Conservation (phyloP, 1,140 invertebrate genomes). For the Musca domestica region DNA sequence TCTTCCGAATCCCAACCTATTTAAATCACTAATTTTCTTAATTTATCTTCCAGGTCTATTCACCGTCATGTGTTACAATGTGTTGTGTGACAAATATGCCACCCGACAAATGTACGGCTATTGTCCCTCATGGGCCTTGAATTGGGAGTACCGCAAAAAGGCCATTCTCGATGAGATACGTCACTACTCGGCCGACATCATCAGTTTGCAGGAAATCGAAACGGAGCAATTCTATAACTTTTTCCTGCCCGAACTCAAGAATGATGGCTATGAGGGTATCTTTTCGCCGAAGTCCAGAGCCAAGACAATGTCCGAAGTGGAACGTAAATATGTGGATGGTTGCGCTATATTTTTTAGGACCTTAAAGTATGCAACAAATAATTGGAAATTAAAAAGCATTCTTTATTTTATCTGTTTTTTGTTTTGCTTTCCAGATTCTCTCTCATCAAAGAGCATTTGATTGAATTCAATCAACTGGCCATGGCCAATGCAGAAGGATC, state of each 20-base stretch:
- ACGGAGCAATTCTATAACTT: conserved; percentile 98
- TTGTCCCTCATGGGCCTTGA: conserved; percentile 94
- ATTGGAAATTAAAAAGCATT: conserved; percentile 9
- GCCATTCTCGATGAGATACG: conserved; percentile 95
- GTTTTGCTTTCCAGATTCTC: conserved; percentile 71
- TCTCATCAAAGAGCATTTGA: conserved; percentile 91
- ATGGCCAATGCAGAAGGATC: conserved; percentile 98
- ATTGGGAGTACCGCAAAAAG: conserved; percentile 98
- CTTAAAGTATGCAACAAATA: conserved; percentile 74
- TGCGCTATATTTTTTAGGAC: conserved; percentile 97
- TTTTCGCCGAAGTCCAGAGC: conserved; percentile 98
- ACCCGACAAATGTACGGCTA: conserved; percentile 97
- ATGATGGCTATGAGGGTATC: conserved; percentile 95
- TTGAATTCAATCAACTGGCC: conserved; percentile 97
- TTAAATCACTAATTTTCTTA: not conserved
- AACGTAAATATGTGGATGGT: conserved; percentile 97
- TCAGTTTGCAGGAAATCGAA: conserved; percentile 97
- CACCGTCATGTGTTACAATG: conserved; percentile 99
- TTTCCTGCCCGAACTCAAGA: conserved; percentile 91
- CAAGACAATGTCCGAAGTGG: conserved; percentile 96
- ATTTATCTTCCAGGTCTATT: conserved; percentile 77
- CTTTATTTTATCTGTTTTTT: not conserved
- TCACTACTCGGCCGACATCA: conserved; percentile 96
- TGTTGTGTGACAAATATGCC: conserved; percentile 98
- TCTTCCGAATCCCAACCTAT: not conserved